Conservation (phyloP, 2,113 vertebrate genomes). For the Pholis gunnellus region DNA sequence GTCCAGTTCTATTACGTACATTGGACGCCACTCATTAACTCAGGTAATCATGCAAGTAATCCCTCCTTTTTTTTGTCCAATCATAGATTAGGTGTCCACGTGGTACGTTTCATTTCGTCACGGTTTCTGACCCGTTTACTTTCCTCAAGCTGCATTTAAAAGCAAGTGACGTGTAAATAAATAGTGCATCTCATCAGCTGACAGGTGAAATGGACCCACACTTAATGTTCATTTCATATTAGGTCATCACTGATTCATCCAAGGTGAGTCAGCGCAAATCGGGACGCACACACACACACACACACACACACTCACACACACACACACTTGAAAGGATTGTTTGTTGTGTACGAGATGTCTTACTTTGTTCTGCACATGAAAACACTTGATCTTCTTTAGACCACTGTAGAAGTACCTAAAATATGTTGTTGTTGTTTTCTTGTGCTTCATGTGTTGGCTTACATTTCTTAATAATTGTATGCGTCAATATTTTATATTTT, state of each 20-base stretch:
- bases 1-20: constrained; percentile 9
- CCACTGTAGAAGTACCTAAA: background rate
- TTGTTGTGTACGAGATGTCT: constrained; percentile 5
- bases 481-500: background rate
- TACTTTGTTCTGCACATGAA: constrained; percentile 11
- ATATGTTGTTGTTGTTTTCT: background rate
- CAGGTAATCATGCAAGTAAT: constrained; percentile 13
- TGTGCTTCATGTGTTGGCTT: background rate
- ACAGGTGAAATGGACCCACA: background rate
- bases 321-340: background rate
- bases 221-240: background rate
- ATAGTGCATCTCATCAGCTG: background rate
- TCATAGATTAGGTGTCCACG: background rate
- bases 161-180: background rate
- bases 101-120: background rate
- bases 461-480: background rate
- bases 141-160: background rate
- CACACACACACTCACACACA: background rate
- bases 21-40: constrained; percentile 33
- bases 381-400: background rate
- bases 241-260: background rate
- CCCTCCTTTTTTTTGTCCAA: background rate
- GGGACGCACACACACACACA: background rate
- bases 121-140: background rate
- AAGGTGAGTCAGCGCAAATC: constrained; percentile 7